Evolutionary conservation across 2,888 invertebrate species (phyloP).

Genomic region (Linyphia triangularis): DNA sequence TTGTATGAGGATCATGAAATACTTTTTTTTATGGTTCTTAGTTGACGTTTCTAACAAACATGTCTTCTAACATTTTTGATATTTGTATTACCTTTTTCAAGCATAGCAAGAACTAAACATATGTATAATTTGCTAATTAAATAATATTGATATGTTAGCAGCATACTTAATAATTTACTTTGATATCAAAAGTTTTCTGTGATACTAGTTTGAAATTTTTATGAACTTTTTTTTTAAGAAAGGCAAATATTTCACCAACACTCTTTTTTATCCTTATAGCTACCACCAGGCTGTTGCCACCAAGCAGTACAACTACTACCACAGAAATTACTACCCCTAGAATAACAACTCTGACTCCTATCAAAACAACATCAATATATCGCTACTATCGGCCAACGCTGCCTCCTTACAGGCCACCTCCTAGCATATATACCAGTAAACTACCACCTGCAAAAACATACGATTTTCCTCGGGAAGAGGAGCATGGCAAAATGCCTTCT

Average conservation of each 20-base stretch:
- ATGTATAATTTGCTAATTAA: too few species aligned
- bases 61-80: too few species aligned
- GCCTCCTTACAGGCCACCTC: conserved; percentile 64
- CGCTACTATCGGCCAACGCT: conserved; percentile 63
- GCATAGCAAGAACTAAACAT: too few species aligned
- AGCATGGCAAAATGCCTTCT: conserved; percentile 57
- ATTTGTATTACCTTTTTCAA: too few species aligned
- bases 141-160: too few species aligned
- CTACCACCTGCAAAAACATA: conserved; percentile 53
- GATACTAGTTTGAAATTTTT: too few species aligned
- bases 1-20: too few species aligned
- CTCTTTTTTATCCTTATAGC: conserved; percentile 1
- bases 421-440: conserved; percentile 63
- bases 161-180: too few species aligned
- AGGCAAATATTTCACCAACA: not conserved
- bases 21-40: too few species aligned
- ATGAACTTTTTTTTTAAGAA: not conserved
- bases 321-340: conserved; percentile 22
- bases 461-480: conserved; percentile 69
- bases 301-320: conserved; percentile 46
- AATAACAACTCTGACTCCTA: not conserved
- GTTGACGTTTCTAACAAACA: too few species aligned
- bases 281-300: conserved; percentile 34
- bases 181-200: too few species aligned
- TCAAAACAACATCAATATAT: conserved; percentile 55